These are phyloP conservation scores for Ichneumon xanthorius DNA, from an alignment of 2,888 invertebrate species.

Conservation along the genomic window DNA sequence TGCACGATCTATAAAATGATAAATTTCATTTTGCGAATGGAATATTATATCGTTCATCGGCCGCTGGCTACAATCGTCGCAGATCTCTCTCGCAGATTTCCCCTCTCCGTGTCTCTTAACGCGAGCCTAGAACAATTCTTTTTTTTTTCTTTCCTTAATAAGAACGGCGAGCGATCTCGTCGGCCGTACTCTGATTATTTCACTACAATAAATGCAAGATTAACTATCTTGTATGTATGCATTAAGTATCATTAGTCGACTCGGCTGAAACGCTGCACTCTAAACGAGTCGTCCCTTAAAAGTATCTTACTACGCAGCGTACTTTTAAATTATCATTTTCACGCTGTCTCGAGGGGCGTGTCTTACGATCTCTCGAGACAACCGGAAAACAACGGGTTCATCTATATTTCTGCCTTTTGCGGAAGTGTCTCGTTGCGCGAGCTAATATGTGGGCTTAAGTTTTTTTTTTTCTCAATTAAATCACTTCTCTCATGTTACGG, in stretches of 20 bases:
- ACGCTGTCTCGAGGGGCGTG: background rate
- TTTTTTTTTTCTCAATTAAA: slow-evolving; percentile 20
- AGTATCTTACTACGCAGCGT: slow-evolving; percentile 62
- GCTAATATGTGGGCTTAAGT: slow-evolving; percentile 50
- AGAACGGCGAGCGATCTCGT: slow-evolving; percentile 16
- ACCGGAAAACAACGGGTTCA: slow-evolving; percentile 19
- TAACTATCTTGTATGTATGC: slow-evolving; percentile 48
- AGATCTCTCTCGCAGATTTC: slow-evolving; percentile 4
- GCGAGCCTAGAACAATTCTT: background rate
- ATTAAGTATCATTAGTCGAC: slow-evolving; percentile 52
- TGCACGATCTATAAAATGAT: slow-evolving; percentile 37
- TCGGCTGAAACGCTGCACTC: slow-evolving; percentile 54
- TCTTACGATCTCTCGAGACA: background rate
- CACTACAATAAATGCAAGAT: slow-evolving; percentile 63
- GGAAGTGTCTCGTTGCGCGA: slow-evolving; percentile 57
- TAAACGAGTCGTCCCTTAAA: slow-evolving; percentile 46
- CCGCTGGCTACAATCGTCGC: background rate
- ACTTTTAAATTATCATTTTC: slow-evolving; percentile 33
- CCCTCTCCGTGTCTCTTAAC: background rate
- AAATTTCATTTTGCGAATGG: slow-evolving; percentile 17
- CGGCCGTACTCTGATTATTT: slow-evolving; percentile 37
- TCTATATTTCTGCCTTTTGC: slow-evolving; percentile 40
- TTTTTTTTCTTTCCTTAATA: slow-evolving; percentile 1
- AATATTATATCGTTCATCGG: slow-evolving; percentile 9
- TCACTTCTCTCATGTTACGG: slow-evolving; percentile 42